Evolutionary conservation across 2,113 vertebrate species (phyloP).

Genomic region (Gallinago media): DNA sequence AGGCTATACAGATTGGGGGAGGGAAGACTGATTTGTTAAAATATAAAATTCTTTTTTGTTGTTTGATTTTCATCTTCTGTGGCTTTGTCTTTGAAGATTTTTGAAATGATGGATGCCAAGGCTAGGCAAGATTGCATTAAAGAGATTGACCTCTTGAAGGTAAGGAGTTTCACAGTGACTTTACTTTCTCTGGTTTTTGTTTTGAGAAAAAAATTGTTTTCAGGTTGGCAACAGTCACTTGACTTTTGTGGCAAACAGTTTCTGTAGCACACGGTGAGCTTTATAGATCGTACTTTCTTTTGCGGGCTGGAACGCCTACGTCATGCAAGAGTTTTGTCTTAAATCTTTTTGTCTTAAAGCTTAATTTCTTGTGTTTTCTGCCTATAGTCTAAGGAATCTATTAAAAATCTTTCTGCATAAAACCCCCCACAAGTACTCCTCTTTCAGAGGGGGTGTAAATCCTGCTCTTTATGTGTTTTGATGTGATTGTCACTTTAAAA

Average conservation of each 20-base stretch:
- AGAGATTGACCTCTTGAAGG: slow-evolving; percentile 94
- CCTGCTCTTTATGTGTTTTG: background rate
- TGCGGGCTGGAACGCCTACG: background rate
- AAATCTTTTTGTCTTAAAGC: background rate
- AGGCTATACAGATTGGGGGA: background rate
- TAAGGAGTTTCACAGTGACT: slow-evolving; percentile 52
- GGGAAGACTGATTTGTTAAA: background rate
- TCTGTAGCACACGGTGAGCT: rapidly evolving
- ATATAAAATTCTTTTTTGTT: background rate
- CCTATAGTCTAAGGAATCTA: background rate
- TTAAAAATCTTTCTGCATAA: background rate
- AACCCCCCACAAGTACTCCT: no score
- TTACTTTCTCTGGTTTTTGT: background rate
- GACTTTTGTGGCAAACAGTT: background rate
- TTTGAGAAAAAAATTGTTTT: background rate
- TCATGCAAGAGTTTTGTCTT: background rate
- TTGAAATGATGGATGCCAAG: slow-evolving; percentile 97
- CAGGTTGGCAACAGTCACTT: background rate
- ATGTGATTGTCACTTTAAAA: background rate
- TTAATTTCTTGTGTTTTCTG: background rate
- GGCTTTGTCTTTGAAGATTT: slow-evolving; percentile 80
- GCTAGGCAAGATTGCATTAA: slow-evolving; percentile 93
- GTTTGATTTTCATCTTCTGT: background rate
- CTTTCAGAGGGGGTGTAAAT: background rate
- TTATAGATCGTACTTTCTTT: background rate